Evolutionary conservation across 1,140 invertebrate genomes (phyloP), one percentile per base, ranked within the genome.

Genomic region (Acromyrmex echinatior): DNA sequence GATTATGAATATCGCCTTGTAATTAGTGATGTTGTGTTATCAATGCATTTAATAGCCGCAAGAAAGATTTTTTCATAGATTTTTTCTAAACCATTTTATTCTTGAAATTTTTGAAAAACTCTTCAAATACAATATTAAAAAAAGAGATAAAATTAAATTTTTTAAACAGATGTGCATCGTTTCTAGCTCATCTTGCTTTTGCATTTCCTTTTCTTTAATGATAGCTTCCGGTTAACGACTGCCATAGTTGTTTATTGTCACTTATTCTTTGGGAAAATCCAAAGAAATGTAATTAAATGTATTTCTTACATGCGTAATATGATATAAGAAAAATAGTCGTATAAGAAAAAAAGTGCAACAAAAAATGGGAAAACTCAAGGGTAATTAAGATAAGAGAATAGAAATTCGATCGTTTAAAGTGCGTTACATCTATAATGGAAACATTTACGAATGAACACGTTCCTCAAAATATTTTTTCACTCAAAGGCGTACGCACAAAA

Each of bases 161-260:
- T 49, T 28, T 3, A 18, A 51, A 21, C 18, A 31, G 9, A 21
- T 49, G n/a, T 3, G 28, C 2, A 14, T 45, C 1, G 2, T 39
- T 49, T 65, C 10, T 39, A 45, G 14, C 3, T 35, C 3, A n/a
- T 56, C 25, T 21, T 14, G 31, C 60, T 53, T 58, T 25, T 16
- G 21, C 28, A 35, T 79, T 60, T 82, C n/a, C 51, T 84, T 81
- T 70, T 21, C 12, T 62, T 76, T 45, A 21, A 51, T 74, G n/a
- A 25, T 49, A 18, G 9, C 18, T 63, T 63, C 56, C 56, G 56
- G 39, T 62, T 84, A 84, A 84, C 56, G 28, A 76, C 56, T 31
- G 70, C 25, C 70, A 82, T 18, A 70, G 18, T 74, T 21, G 58
- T 62, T 84, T 45, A 76, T 84, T 84, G 70, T 58, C 39, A n/a